Conservation (phyloP, 2,888 invertebrate species). For the Dasypolia templi region DNA sequence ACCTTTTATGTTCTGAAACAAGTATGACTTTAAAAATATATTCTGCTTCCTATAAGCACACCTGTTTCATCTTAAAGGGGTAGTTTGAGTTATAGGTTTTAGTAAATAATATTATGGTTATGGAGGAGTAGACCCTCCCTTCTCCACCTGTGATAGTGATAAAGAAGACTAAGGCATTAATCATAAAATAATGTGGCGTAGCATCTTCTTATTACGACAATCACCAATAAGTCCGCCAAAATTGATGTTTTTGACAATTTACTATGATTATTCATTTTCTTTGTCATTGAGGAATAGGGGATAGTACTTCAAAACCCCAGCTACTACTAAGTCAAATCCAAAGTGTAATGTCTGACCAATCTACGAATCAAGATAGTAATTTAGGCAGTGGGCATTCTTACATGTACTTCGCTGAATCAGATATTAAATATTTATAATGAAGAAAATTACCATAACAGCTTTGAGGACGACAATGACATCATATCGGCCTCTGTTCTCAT, state of each 20-base stretch:
- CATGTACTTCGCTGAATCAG: not conserved
- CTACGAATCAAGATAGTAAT: not conserved
- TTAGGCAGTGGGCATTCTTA: not conserved
- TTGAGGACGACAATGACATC: slow-evolving; percentile 92
- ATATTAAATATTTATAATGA: not conserved
- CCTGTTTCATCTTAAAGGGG: not conserved
- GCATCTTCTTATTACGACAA: not conserved
- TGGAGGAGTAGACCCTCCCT: not conserved
- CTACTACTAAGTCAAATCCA: not conserved
- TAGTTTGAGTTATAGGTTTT: not conserved
- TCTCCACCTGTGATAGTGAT: not conserved
- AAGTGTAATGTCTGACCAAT: not conserved
- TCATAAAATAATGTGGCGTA: not conserved
- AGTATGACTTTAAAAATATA: slow-evolving; percentile 8
- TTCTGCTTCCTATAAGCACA: not conserved
- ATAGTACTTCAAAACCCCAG: not conserved
- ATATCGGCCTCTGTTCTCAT: slow-evolving; percentile 92
- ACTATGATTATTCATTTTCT: not conserved
- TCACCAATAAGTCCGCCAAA: not conserved
- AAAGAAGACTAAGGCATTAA: not conserved
- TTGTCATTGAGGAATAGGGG: not conserved
- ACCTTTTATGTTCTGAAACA: slow-evolving; percentile 81
- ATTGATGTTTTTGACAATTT: not conserved
- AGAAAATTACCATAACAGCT: slow-evolving; percentile 84
- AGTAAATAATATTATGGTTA: not conserved